Evolutionary conservation across 1,140 invertebrate species (phyloP).

Genomic region (Saccostrea cuccullata): DNA sequence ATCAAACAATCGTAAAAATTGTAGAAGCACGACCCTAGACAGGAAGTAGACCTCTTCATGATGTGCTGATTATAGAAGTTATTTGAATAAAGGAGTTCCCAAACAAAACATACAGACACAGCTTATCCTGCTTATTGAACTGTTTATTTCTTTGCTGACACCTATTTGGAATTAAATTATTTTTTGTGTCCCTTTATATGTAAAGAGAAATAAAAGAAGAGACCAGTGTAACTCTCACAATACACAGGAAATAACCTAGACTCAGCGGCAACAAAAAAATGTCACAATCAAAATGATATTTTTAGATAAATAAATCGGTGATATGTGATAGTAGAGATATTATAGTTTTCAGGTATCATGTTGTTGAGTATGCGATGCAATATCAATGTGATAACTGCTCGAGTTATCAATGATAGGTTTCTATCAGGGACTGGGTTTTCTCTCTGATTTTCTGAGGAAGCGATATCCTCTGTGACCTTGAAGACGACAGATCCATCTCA

Average conservation of each 20-base stretch:
- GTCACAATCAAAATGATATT: not conserved
- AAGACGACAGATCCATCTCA: constrained; percentile 12
- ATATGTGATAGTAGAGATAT: not conserved
- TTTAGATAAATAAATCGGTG: not conserved
- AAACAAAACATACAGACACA: not conserved
- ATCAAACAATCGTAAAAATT: constrained; percentile 19
- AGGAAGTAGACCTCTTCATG: not conserved
- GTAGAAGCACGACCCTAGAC: not conserved
- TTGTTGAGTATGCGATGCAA: no score
- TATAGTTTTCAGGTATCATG: no score
- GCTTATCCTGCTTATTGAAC: not conserved
- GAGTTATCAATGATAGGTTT: not conserved
- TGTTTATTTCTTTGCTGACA: not conserved
- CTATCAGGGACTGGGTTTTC: not conserved
- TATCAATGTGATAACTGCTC: not conserved
- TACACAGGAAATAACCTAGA: constrained; percentile 12
- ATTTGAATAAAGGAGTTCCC: not conserved
- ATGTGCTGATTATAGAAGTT: not conserved
- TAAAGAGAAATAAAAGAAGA: not conserved
- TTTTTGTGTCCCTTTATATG: no score
- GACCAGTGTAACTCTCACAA: not conserved
- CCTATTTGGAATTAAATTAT: not conserved
- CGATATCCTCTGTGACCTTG: not conserved
- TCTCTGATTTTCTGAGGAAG: not conserved
- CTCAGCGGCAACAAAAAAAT: not conserved